Base-by-base conservation (phyloP, 1,140 invertebrate genomes). In the Octopus bimaculoides region DNA sequence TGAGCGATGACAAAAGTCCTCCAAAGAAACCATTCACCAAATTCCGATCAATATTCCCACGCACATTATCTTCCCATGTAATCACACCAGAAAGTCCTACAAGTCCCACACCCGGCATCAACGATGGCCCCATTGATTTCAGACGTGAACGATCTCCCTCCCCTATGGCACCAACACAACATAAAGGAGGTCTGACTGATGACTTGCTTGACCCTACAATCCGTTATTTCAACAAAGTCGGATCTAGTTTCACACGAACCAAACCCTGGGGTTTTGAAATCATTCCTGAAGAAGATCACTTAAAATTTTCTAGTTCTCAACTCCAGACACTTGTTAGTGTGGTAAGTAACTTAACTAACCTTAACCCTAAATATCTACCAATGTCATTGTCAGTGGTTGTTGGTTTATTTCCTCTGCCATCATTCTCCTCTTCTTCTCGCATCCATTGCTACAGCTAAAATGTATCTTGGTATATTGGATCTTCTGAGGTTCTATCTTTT, bases 221-320 rank as follows among this genome's bases (percentile, higher is more conserved):
- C 10, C 95, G 96, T 88, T 97, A 97, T 89, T 98, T 98, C 85
- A 93, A 94, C 76, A 96, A 96, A 86, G 96, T 95, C 86, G 97
- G 96, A 26, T 97, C 97, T 0, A 96, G 95, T 87, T 98, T 98
- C 83, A 89, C 88, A 9, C 84, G 85, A 80, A 88, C 84, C 1
- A 86, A 86, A 77, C 85, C 86, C 17, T 86, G 88, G 83, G 88
- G 87, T 61, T 84, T 87, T 83, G 87, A 88, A 78, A 86, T 88
- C 76, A 85, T 87, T 53, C 85, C 86, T 17, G 86, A 88, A 80
- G 81, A 89, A 79, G 86, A 88, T 80, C 88, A 90, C 77, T 82
- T 91, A 7, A 84, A 88, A 73, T 91, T 91, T 81, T 88, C 89
- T 66, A 86, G 87, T 76, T 79, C 80, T 5, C 89, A 90, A 79